A percentile compares a stretch with the other conserved stretches of the same genome.
phyloP scores from a whole-genome alignment of 1,140 invertebrate genomes.

The honey bee (Apis mellifera) region Amel_HAv3.1 CM009942.2:7074501-7075000 shows the following conservation, averaged over 20 bases:
- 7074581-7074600: background rate
- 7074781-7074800: constrained; percentile 22
- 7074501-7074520: background rate
- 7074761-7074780: constrained; percentile 35
- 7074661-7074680: background rate
- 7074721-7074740: background rate
- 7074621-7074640: background rate
- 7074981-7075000: constrained; percentile 1
- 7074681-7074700: background rate
- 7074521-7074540: background rate
- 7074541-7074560: background rate
- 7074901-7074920: background rate
- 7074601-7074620: background rate
- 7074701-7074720: background rate
- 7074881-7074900: background rate
- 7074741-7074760: constrained; percentile 37
- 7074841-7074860: background rate
- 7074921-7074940: background rate
- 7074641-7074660: background rate
- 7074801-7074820: background rate
- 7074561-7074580: background rate
- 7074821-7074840: too few species aligned
- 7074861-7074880: background rate
- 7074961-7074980: constrained; percentile 4
- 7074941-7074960: constrained; percentile 20